Evolutionary conservation across 2,113 vertebrate species (phyloP), one percentile per base, ranked within the genome.

Genomic region (Hassar affinis): DNA sequence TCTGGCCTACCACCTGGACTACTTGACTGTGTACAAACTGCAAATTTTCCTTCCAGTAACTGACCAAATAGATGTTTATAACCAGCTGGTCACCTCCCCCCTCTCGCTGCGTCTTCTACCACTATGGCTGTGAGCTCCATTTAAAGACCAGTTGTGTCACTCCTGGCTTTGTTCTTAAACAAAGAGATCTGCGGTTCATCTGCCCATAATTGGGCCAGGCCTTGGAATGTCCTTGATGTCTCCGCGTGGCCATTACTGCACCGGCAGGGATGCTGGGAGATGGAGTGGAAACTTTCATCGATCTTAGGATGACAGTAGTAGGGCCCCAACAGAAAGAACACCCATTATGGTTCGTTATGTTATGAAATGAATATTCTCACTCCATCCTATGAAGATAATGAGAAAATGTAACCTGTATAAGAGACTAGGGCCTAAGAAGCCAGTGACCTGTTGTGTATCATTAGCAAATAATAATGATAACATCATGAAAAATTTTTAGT

Each of bases 51-150:
- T 93, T 93, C 93, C 93, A 94, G 93, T 93, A 94, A 94, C 91
- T 93, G 90, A 93, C 91, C 92, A 92, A 93, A 90, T 93, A 93
- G 93, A 92, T 94, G 92, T 94, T 94, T 94, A 92, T 94, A 92
- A 92, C 91, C 93, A 94, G 91, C 93, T 94, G 93, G 92, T 92
- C 89, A 90, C 91, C 90, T 88, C 90, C 89, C 88, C 72, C 85
- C 85, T 75, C 85, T 85, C 83, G 78, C 79, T 14, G 85, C 56
- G 74, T 83, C 57, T 84, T 85, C 84, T 85, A 79, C 69, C 85
- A 79, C 88, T 79, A 74, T 25, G 86, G 86, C 92, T 91, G 88
- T 82, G 88, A 94, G 90, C 90, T 89, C 88, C 85, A 86, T 93
- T 93, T 93, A 93, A 93, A 94, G 92, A 93, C 85, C 90, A 92